These are phyloP conservation scores for Fregetta grallaria DNA, from an alignment of 2,113 vertebrate species.

Conservation along the genomic window DNA sequence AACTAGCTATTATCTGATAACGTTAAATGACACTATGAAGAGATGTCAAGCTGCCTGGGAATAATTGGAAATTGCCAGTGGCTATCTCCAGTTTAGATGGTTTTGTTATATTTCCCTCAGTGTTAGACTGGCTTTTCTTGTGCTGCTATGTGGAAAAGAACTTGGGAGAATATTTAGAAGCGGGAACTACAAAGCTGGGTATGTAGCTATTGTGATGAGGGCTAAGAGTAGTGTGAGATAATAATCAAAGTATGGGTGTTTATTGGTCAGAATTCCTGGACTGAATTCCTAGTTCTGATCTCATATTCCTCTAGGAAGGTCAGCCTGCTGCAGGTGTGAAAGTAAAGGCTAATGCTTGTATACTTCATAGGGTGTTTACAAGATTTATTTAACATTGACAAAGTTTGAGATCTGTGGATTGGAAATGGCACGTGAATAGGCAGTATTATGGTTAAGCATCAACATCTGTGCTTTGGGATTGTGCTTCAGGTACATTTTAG, in stretches of 20 bases:
- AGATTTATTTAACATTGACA: neutral
- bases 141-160: neutral
- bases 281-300: neutral
- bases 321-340: neutral
- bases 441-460: neutral
- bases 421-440: neutral
- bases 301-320: neutral
- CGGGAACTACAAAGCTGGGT: neutral
- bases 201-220: neutral
- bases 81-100: neutral
- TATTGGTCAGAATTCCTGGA: neutral
- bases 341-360: neutral
- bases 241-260: neutral
- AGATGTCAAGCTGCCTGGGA: neutral
- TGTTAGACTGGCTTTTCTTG: neutral
- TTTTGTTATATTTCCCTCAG: neutral
- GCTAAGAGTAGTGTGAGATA: neutral
- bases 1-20: constrained; percentile 36
- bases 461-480: neutral
- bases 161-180: neutral
- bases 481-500: neutral
- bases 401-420: neutral
- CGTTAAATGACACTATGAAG: neutral
- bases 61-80: constrained; percentile 30
- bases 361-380: neutral